Evolutionary conservation across 2,888 invertebrate species (phyloP), one percentile per base, ranked within the genome.

Genomic region (Megamerina dolium): DNA sequence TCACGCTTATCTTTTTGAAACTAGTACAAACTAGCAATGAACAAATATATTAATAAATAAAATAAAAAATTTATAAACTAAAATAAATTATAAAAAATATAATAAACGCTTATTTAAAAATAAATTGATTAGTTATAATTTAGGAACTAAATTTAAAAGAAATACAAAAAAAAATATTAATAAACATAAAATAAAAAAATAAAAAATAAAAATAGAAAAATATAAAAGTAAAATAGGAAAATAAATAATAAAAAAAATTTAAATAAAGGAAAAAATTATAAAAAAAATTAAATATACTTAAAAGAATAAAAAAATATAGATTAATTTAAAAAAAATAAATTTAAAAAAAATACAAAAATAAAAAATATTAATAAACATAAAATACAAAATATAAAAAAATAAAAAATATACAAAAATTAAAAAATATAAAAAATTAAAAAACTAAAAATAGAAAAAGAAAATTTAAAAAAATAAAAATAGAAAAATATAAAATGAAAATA

Each of bases 191-290:
- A n/a, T n/a, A n/a, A n/a, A n/a, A n/a, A n/a, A n/a, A n/a, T n/a
- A n/a, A n/a, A n/a, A n/a, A n/a, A n/a, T n/a, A n/a, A n/a, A 2
- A 4, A 37, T 34, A 37, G 27, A 37, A 37, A 27, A 29, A 23
- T 18, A 17, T 27, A 37, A 27, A 18, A 2, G 17, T 17, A 2
- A 17, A 27, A 37, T 16, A 37, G 9, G 5, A 37, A 17, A 37
- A 18, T 23, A 37, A 29, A 20, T 13, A 10, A 6, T n/a, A 17
- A 5, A 31, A 39, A 3, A 39, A 32, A n/a, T 9, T 31, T 19
- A 6, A 30, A 39, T n/a, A 39, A 31, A 39, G 9, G 21, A n/a
- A 13, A 2, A n/a, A 21, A 31, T 21, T 14, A 23, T 20, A 10
- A 29, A 31, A 30, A 20, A 23, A 19, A 39, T 14, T 20, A 32